Percentiles rank a stretch among this genome's conserved stretches.
phyloP scores from a whole-genome alignment of 2,888 invertebrate species.

The Spisula subtruncata region DNA sequence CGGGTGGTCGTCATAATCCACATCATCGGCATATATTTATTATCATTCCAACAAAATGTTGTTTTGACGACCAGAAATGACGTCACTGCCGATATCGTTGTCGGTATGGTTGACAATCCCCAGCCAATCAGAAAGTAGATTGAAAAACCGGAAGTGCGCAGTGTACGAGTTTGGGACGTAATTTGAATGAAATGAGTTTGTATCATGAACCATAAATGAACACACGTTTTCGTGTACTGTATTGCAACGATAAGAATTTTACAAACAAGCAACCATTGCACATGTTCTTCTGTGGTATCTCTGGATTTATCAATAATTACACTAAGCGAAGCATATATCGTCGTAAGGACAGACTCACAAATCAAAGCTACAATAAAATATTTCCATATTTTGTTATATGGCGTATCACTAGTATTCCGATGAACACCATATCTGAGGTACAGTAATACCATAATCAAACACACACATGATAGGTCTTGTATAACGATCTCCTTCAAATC shows the following conservation, averaged over 20 bases:
- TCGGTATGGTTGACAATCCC: constrained; percentile 66
- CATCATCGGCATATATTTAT: constrained; percentile 48
- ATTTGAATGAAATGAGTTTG: constrained; percentile 58
- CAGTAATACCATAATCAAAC: constrained; percentile 47
- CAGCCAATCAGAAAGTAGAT: constrained; percentile 67
- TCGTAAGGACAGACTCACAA: constrained; percentile 48
- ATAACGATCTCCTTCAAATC: constrained; percentile 4
- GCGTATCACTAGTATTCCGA: constrained; percentile 43
- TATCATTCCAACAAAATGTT: constrained; percentile 65
- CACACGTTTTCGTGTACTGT: constrained; percentile 50
- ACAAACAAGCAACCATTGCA: constrained; percentile 44
- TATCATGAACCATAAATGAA: constrained; percentile 62
- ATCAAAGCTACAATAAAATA: constrained; percentile 58
- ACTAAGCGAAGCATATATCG: neutral
- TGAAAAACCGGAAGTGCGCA: constrained; percentile 58
- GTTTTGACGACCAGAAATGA: constrained; percentile 57
- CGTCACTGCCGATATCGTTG: constrained; percentile 66
- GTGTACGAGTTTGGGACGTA: constrained; percentile 44
- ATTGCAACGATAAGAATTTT: constrained; percentile 52
- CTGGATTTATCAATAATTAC: neutral
- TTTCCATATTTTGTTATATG: constrained; percentile 60
- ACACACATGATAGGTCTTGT: constrained; percentile 56
- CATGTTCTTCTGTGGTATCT: too few species aligned
- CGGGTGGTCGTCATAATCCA: constrained; percentile 67
- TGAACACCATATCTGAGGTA: constrained; percentile 58